Evolutionary conservation across 2,113 vertebrate genomes (phyloP).

Genomic region (Anhinga anhinga): DNA sequence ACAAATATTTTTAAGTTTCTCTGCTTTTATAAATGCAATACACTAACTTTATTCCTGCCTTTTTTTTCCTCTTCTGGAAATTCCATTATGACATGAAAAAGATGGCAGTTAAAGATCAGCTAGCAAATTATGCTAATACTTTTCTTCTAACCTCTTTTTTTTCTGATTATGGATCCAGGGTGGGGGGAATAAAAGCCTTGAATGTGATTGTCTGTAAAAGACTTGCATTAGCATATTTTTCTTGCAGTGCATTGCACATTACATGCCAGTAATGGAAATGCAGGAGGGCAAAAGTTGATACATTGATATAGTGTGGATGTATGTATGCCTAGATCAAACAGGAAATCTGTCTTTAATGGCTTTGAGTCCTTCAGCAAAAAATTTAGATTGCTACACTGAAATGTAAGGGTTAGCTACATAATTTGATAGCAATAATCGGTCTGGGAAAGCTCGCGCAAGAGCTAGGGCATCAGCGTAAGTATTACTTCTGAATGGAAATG

Average conservation of each 20-base stretch:
- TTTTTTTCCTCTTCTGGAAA: neutral
- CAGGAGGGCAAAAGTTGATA: neutral
- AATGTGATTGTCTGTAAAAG: neutral
- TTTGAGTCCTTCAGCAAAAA: neutral
- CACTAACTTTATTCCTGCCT: neutral
- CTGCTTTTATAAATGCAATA: neutral
- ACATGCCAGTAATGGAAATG: neutral
- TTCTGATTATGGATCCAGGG: neutral
- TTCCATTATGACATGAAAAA: neutral
- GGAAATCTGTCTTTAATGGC: neutral
- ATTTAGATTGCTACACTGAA: neutral
- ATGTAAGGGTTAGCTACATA: neutral
- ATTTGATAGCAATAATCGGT: neutral
- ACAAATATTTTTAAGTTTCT: neutral
- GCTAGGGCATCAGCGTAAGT: accelerated
- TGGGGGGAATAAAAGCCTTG: neutral
- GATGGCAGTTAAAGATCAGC: neutral
- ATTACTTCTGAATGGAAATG: neutral
- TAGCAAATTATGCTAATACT: neutral
- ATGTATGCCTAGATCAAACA: neutral
- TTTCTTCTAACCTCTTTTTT: neutral
- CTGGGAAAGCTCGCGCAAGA: neutral
- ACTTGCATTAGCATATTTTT: neutral
- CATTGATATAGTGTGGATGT: neutral
- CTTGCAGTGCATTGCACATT: neutral